Percentiles rank a stretch among this genome's conserved stretches.
phyloP scores from a whole-genome alignment of 30 jellyfish, hydroid and myxozoan genomes.

The Aurelia sp. region DNA sequence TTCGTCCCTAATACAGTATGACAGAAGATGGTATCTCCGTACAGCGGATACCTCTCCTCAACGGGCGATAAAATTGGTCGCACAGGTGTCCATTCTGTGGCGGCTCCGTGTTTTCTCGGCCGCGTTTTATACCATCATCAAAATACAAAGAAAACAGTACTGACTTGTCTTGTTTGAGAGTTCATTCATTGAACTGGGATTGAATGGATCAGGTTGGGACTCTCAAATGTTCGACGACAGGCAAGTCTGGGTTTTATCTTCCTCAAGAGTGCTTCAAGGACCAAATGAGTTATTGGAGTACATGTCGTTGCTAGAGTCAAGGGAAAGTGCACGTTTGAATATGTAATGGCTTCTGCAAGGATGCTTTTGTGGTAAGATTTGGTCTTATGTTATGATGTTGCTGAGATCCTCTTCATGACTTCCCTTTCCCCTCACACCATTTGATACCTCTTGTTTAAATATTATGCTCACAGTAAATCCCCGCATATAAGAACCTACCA shows the following conservation, averaged over 20 bases:
- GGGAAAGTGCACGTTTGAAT: not conserved
- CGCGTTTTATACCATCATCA: not conserved
- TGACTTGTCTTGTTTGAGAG: constrained; percentile 3
- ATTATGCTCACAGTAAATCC: no score
- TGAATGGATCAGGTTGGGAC: not conserved
- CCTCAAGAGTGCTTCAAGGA: constrained; percentile 34
- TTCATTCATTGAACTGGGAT: constrained; percentile 57
- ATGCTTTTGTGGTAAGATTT: constrained; percentile 34
- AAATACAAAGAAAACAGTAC: no score
- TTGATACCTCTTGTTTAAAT: no score
- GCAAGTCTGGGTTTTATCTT: constrained; percentile 43
- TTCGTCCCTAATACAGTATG: no score
- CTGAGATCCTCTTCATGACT: no score
- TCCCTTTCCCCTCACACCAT: no score
- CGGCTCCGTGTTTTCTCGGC: not conserved
- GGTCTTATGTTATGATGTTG: no score
- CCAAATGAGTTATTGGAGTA: not conserved
- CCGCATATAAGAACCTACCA: no score
- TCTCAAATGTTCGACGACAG: constrained; percentile 3
- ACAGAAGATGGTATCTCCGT: no score
- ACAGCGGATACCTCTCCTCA: no score
- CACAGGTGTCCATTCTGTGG: no score
- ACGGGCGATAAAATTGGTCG: no score
- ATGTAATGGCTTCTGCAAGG: constrained; percentile 30
- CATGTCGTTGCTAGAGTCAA: constrained; percentile 23